phyloP scores from a whole-genome alignment of 2,113 vertebrate species.

The Panurus biarmicus region DNA sequence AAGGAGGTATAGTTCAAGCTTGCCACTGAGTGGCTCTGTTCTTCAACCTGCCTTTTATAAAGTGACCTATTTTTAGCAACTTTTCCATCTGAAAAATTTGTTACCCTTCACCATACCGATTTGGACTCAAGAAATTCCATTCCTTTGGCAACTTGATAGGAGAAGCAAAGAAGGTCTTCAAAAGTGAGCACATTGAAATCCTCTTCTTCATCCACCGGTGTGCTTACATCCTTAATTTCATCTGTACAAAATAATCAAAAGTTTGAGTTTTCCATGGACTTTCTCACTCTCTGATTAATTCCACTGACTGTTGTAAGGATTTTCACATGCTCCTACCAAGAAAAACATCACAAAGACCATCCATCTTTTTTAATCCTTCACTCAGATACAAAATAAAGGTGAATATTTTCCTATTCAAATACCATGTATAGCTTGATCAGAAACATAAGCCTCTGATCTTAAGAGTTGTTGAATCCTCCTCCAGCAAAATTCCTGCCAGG shows the following conservation, averaged over 20 bases:
- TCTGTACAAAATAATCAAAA: conserved; percentile 39
- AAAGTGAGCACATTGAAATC: conserved; percentile 84
- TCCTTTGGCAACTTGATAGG: conserved; percentile 92
- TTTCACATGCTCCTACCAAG: neutral
- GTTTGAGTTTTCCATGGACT: neutral
- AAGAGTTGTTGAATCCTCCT: neutral
- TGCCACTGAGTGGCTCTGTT: neutral
- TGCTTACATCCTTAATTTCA: conserved; percentile 56
- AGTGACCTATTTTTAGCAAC: neutral
- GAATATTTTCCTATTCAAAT: neutral
- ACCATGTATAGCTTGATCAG: neutral
- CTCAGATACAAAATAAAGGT: neutral
- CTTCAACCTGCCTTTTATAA: neutral
- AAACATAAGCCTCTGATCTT: neutral
- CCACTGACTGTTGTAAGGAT: neutral
- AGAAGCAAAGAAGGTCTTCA: conserved; percentile 90
- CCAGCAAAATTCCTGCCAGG: neutral
- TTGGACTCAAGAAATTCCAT: conserved; percentile 95
- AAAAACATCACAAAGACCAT: neutral
- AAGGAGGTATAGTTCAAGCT: neutral
- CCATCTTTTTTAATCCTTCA: neutral
- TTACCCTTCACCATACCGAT: conserved; percentile 73
- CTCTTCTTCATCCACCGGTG: conserved; percentile 70
- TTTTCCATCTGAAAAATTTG: neutral
- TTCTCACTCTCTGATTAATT: neutral